Evolutionary conservation across 2,797 vertebrate genomes (phyloP).

Genomic region (Sebastes aleutianus): DNA sequence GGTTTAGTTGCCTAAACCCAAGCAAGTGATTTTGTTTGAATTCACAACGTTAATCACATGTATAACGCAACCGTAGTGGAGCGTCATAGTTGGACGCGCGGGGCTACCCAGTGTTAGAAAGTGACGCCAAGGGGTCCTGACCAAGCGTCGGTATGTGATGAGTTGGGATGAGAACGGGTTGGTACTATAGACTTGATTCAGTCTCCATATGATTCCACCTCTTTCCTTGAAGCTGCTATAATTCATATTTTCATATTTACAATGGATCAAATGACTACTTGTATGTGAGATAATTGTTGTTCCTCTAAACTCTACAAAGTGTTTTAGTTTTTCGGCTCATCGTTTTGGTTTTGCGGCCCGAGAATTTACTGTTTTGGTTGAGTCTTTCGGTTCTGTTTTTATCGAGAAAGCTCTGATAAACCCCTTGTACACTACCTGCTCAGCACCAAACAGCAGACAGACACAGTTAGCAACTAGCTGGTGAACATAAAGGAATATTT

Average conservation of each 20-base stretch:
- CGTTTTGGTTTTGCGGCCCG: background rate
- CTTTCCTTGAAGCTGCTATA: background rate
- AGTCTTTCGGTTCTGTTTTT: background rate
- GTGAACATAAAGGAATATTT: background rate
- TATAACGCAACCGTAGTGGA: accelerated
- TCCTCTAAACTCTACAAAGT: background rate
- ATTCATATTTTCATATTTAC: background rate
- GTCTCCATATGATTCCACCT: background rate
- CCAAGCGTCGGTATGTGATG: too few relatives aligned
- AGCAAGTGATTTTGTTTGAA: too few relatives aligned
- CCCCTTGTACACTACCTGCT: background rate
- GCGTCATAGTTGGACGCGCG: too few relatives aligned
- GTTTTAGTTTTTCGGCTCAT: background rate
- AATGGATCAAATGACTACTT: background rate
- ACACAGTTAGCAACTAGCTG: too few relatives aligned
- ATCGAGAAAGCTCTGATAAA: accelerated
- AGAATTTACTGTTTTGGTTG: accelerated
- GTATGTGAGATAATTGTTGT: background rate
- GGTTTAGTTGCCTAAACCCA: too few relatives aligned
- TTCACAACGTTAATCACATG: accelerated
- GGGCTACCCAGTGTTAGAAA: too few relatives aligned
- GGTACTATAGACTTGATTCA: background rate
- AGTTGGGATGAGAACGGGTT: too few relatives aligned
- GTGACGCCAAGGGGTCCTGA: too few relatives aligned
- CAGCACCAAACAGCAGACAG: background rate